Conservation (phyloP, 1,140 invertebrate genomes). For the Micrasema minimum region DNA sequence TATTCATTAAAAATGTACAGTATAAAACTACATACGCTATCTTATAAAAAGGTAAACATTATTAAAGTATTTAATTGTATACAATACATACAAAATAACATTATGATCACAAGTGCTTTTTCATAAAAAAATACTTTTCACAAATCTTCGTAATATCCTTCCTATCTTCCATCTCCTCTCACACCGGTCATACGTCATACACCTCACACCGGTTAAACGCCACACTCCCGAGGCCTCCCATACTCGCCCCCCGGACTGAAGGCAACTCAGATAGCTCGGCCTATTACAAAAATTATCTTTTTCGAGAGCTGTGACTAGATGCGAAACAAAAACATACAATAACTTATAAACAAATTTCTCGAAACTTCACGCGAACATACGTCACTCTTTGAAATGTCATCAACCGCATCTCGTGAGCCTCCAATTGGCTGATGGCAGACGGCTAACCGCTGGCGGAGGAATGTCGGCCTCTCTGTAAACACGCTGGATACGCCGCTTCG, state of each 20-base stretch:
- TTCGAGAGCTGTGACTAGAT: conserved; percentile 50
- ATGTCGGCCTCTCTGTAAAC: conserved; percentile 26
- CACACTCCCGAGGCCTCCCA: not conserved
- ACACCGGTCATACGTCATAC: too few species aligned
- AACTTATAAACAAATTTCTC: conserved; percentile 43
- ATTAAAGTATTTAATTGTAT: conserved; percentile 54
- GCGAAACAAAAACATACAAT: conserved; percentile 42
- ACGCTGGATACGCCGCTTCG: conserved; percentile 1
- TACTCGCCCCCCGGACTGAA: not conserved
- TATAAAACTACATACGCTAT: conserved; percentile 51
- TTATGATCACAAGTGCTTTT: conserved; percentile 54
- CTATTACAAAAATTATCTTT: conserved; percentile 39
- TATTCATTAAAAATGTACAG: conserved; percentile 49
- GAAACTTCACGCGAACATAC: conserved; percentile 21
- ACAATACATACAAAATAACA: conserved; percentile 55
- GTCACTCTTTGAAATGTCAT: conserved; percentile 41
- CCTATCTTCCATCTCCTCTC: conserved; percentile 2
- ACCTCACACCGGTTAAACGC: not conserved
- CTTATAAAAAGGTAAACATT: conserved; percentile 53
- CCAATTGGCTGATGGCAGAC: conserved; percentile 6
- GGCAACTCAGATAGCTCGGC: not conserved
- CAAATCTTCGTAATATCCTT: conserved; percentile 36
- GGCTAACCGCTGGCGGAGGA: conserved; percentile 12
- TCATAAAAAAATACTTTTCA: conserved; percentile 49
- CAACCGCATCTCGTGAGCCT: conserved; percentile 4